These are phyloP conservation scores for Lathamus discolor DNA, from an alignment of 2,113 vertebrate genomes.

Conservation along the genomic window DNA sequence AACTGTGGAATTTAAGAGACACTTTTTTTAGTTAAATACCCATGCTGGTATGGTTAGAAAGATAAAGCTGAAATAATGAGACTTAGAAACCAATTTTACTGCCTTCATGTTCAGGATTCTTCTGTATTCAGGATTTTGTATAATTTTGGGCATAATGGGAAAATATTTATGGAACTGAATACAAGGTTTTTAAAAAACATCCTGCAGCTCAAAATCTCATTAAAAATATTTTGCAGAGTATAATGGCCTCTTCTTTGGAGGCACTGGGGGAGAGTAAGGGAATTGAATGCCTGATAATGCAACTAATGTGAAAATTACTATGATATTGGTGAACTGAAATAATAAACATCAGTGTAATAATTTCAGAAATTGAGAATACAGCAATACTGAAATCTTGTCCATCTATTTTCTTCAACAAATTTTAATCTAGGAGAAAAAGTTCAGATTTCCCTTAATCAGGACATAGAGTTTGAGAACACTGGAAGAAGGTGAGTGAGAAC, in stretches of 20 bases:
- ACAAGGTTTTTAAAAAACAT: not conserved
- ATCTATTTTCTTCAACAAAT: not conserved
- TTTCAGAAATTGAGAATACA: not conserved
- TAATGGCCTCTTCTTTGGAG: not conserved
- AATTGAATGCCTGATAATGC: not conserved
- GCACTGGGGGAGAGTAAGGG: not conserved
- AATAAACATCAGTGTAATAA: not conserved
- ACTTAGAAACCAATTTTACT: not conserved
- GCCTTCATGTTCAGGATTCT: not conserved
- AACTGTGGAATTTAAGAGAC: not conserved
- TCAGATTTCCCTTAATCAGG: not conserved
- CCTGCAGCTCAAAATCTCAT: not conserved
- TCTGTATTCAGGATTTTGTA: not conserved
- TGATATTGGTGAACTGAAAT: not conserved
- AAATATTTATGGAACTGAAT: conserved; percentile 4
- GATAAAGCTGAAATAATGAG: not conserved
- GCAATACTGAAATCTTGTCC: not conserved
- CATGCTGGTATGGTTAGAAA: not conserved
- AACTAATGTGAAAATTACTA: not conserved
- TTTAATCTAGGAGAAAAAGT: not conserved
- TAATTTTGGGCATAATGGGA: not conserved
- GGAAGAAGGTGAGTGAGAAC: not conserved
- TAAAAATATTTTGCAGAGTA: not conserved
- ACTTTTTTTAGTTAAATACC: not conserved
- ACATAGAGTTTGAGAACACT: not conserved